Conservation (phyloP, 2,888 invertebrate genomes). For the Cylindroiulus punctatus region DNA sequence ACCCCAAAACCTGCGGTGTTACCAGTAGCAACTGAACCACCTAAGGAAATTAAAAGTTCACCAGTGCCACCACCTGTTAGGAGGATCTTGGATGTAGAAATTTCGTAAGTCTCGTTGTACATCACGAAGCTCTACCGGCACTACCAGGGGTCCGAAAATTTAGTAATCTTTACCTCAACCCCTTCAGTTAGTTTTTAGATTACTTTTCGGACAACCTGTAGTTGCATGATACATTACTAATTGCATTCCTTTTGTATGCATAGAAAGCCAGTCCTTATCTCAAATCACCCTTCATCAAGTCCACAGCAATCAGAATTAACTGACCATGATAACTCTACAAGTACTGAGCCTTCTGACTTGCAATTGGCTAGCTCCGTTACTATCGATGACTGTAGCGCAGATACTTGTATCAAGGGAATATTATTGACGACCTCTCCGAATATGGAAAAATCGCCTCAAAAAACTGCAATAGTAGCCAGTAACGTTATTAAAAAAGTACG, state of each 20-base stretch:
- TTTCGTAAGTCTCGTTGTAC: background rate
- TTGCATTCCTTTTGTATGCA: background rate
- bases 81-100: background rate
- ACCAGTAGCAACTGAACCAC: background rate
- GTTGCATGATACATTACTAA: background rate
- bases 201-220: too few relatives aligned
- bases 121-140: too few relatives aligned
- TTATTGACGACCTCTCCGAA: background rate
- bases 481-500: background rate
- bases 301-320: background rate
- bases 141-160: background rate
- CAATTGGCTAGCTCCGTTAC: background rate
- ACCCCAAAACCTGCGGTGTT: background rate
- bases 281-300: background rate
- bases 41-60: slow-evolving; percentile 6
- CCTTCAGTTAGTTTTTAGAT: too few relatives aligned
- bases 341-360: background rate
- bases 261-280: background rate
- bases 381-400: too few relatives aligned
- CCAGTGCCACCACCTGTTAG: slow-evolving; percentile 49
- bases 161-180: too few relatives aligned
- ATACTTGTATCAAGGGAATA: background rate
- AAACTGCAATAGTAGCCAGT: background rate
- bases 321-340: background rate
- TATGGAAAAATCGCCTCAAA: background rate